Evolutionary conservation across 2,888 invertebrate species (phyloP).

Genomic region (Tanypteryx hageni): DNA sequence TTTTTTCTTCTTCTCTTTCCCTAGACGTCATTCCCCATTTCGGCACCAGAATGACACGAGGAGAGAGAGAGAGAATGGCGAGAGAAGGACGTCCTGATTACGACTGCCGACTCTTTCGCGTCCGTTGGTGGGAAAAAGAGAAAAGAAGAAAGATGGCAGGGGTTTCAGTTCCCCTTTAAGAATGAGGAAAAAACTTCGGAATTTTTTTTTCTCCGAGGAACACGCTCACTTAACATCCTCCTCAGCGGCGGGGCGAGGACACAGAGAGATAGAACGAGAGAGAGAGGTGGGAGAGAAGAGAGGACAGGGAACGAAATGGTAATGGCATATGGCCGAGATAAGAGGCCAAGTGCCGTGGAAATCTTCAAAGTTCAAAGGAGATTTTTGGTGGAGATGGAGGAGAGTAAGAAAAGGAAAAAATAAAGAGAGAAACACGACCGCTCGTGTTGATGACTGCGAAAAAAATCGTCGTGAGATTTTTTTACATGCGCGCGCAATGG

Average conservation of each 20-base stretch:
- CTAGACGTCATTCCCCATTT: background rate
- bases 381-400: background rate
- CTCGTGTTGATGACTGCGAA: background rate
- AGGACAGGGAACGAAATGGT: constrained; percentile 10
- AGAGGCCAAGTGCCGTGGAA: background rate
- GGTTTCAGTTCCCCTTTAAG: constrained; percentile 12
- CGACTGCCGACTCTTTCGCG: background rate
- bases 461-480: background rate
- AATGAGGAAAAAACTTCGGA: background rate
- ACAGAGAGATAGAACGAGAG: background rate
- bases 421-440: background rate
- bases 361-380: constrained; percentile 23
- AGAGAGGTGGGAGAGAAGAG: background rate
- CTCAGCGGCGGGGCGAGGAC: background rate
- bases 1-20: background rate
- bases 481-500: background rate
- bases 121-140: background rate
- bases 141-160: background rate
- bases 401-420: background rate
- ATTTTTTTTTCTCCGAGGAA: background rate
- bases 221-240: background rate
- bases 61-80: background rate
- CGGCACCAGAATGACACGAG: background rate
- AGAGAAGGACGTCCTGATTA: background rate
- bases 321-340: background rate